Percentiles rank a stretch among this genome's conserved stretches.
These are phyloP conservation scores for Sinonovacula constricta DNA, from an alignment of 1,140 invertebrate species.

Conservation along the genomic window DNA sequence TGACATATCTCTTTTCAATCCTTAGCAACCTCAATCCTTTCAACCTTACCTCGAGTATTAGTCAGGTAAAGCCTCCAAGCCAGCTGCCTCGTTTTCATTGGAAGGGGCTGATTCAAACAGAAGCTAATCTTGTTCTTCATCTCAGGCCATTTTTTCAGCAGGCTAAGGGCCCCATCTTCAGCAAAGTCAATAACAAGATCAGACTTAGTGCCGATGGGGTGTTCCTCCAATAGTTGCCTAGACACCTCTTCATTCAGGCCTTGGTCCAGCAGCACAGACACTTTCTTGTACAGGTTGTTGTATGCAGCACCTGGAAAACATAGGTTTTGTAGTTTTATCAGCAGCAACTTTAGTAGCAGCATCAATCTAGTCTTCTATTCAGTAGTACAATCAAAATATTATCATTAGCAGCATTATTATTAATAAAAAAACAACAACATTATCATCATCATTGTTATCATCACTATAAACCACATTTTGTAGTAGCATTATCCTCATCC, in stretches of 20 bases:
- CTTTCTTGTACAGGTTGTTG: constrained; percentile 66
- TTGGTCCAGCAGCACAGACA: constrained; percentile 71
- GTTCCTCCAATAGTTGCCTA: constrained; percentile 72
- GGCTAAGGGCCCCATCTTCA: constrained; percentile 69
- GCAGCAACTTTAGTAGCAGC: too few species aligned
- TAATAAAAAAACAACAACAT: too few species aligned
- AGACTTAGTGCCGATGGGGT: constrained; percentile 72
- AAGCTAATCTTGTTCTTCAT: constrained; percentile 74
- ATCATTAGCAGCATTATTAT: too few species aligned
- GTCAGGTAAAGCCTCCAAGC: constrained; percentile 74
- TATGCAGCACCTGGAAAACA: constrained; percentile 69
- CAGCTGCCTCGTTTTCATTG: constrained; percentile 65
- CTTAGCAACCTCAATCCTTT: too few species aligned
- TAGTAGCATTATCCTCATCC: too few species aligned
- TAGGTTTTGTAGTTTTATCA: too few species aligned
- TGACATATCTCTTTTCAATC: too few species aligned
- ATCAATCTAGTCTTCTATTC: too few species aligned
- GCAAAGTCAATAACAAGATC: constrained; percentile 73
- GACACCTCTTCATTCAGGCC: constrained; percentile 76
- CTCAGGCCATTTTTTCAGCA: constrained; percentile 76
- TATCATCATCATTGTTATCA: too few species aligned
- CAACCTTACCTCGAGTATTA: constrained; percentile 67
- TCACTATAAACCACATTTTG: too few species aligned
- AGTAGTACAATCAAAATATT: too few species aligned
- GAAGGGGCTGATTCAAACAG: constrained; percentile 73